Evolutionary conservation across 2,888 invertebrate species (phyloP), one percentile per base, ranked within the genome.

Genomic region (Nezara viridula): DNA sequence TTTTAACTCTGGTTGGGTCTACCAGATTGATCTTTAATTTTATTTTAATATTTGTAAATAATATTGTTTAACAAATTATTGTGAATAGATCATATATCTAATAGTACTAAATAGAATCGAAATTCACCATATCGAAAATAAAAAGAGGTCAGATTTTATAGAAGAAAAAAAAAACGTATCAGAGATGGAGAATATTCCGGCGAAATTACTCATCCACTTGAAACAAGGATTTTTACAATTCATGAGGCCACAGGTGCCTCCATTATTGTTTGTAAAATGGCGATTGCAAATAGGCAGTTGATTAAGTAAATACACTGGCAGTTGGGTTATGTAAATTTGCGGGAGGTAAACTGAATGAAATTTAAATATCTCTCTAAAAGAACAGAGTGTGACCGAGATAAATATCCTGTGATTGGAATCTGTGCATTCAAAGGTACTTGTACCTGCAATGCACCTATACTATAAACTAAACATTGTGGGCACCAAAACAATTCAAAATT

Each of bases 281-380:
- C 44, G 44, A 44, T 81, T 81, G 44, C 81, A 81, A 81, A 81
- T 47, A 81, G 55, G 52, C 86, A 37, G 12, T 60, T 86, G 86
- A 86, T 86, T 86, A 86, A 60, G 86, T 86, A 86, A 86, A 86
- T 86, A 86, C 32, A 77, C n/a, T 47, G 81, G n/a, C 81, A 44
- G 86, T 32, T 37, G 37, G 60, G 60, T 44, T 86, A 86, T 86
- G 86, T 44, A 86, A 86, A 86, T 86, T 60, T 86, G 60, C 44
- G 21, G 12, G 37, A n/a, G 37, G 52, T 52, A 86, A 86, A 86
- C 86, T 86, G 44, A 86, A 86, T 86, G 44, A 86, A 86, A 86
- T 86, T 86, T 86, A 55, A 86, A 52, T 86, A 60, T 52, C 60
- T 32, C 24, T 44, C 60, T 37, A 32, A 32, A 52, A 52, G 37